Evolutionary conservation across 2,888 invertebrate genomes (phyloP), one percentile per base, ranked within the genome.

Genomic region (Tetramorium bicarinatum): DNA sequence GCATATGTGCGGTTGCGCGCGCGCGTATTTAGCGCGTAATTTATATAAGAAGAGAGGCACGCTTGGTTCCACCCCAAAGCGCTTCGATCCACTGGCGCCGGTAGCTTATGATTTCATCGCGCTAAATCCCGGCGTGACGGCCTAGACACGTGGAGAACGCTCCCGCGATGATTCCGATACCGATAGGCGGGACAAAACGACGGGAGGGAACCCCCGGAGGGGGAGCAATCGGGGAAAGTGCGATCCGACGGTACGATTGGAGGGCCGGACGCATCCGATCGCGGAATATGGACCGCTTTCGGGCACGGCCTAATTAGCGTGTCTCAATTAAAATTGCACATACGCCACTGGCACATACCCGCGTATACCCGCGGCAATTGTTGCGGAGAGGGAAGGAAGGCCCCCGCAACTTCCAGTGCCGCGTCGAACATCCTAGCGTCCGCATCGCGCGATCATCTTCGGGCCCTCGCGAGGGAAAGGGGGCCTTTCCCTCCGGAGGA

Each of bases 51-150:
- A 91, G 90, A 91, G 90, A 91, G 90, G 91, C 93, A 95, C 94
- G 94, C 93, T 95, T 94, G 93, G 95, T 94, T 95, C 94, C 95
- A 95, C 93, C 94, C 93, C 92, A 93, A 94, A 94, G 95, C 94
- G 90, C 92, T 92, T 93, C 93, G 93, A 93, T 93, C 86, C 94
- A 93, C 92, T 92, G 93, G 93, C 94, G 94, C 86, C 91, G 89
- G 72, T 56, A 83, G 75, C 34, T 38, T 71, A 71, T 47, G 79
- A 80, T 80, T 80, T 80, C 56, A 47, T 69, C 79, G 44, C 21
- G 54, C 54, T 34, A 15, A 47, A 75, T 61, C 44, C 38, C 21
- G 13, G 29, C 6, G 52, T 15, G 21, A 52, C 25, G 29, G 64
- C 11, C 25, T n/a, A 11, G 18, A 11, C 29, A 44, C 34, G 1